Conservation (phyloP, 2,797 vertebrate species). For the Australoheros facetus region DNA sequence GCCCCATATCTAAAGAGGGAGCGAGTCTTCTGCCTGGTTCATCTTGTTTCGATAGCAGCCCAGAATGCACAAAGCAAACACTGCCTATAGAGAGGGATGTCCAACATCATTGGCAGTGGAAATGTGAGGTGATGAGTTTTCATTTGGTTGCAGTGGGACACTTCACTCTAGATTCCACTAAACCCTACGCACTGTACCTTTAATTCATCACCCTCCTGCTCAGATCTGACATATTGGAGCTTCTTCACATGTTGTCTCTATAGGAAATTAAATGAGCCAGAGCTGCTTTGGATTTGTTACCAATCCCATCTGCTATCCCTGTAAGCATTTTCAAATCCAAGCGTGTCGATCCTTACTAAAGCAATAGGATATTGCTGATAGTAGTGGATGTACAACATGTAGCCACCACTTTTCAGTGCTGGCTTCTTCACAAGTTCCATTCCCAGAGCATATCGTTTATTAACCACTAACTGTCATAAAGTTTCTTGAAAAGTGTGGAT, state of each 20-base stretch:
- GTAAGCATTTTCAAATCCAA: constrained; percentile 33
- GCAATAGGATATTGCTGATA: background rate
- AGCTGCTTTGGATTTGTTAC: constrained; percentile 41
- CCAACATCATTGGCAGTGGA: too few relatives aligned
- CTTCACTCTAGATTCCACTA: too few relatives aligned
- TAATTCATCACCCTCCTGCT: constrained; percentile 5
- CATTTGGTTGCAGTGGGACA: too few relatives aligned
- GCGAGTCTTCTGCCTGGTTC: background rate
- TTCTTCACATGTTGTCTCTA: constrained; percentile 44
- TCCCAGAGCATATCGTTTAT: background rate
- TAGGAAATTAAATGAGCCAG: constrained; percentile 36
- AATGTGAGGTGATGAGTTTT: too few relatives aligned
- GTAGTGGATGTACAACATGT: background rate
- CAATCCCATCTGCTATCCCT: constrained; percentile 41
- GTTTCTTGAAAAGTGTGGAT: background rate
- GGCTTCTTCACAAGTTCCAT: background rate
- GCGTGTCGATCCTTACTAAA: constrained; percentile 25
- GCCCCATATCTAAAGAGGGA: too few relatives aligned
- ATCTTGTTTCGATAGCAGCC: too few relatives aligned
- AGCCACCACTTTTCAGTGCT: background rate
- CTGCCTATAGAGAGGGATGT: too few relatives aligned
- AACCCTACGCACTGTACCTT: background rate
- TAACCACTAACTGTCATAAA: background rate
- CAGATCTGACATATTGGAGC: constrained; percentile 14
- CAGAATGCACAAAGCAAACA: too few relatives aligned